A percentile compares a stretch with the other conserved stretches of the same genome.
Conservation (phyloP, 1,140 invertebrate genomes). For the Agrypnia vestita region DNA sequence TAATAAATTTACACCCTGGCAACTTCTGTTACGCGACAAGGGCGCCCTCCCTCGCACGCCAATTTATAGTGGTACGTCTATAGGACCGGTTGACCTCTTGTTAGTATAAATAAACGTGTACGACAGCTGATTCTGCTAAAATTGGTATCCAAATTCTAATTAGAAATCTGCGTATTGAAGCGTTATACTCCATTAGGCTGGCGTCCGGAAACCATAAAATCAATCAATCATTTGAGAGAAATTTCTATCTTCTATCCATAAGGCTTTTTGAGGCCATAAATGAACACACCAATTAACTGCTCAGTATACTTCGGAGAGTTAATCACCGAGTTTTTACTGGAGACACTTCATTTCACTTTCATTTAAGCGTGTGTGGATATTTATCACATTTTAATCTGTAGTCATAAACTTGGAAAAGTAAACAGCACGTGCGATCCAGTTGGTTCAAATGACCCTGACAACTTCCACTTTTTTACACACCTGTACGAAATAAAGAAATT, state of each 20-base stretch:
- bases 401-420: background rate
- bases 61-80: too few species aligned
- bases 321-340: background rate
- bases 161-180: slow-evolving; percentile 1
- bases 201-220: background rate
- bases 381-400: background rate
- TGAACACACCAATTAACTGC: too few species aligned
- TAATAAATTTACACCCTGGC: too few species aligned
- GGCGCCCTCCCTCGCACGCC: too few species aligned
- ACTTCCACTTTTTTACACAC: too few species aligned
- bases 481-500: too few species aligned
- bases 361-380: background rate
- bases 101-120: background rate
- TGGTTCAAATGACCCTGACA: too few species aligned
- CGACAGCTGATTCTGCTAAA: too few species aligned
- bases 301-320: too few species aligned
- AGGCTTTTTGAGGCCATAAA: too few species aligned
- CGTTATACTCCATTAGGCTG: background rate
- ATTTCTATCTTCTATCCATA: background rate
- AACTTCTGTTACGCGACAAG: too few species aligned
- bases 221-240: slow-evolving; percentile 1
- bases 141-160: background rate
- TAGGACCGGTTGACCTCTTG: background rate
- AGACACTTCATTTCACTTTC: background rate
- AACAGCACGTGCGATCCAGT: background rate